Conservation (phyloP, 2,888 invertebrate species). For the Arrhopalites spinosus region DNA sequence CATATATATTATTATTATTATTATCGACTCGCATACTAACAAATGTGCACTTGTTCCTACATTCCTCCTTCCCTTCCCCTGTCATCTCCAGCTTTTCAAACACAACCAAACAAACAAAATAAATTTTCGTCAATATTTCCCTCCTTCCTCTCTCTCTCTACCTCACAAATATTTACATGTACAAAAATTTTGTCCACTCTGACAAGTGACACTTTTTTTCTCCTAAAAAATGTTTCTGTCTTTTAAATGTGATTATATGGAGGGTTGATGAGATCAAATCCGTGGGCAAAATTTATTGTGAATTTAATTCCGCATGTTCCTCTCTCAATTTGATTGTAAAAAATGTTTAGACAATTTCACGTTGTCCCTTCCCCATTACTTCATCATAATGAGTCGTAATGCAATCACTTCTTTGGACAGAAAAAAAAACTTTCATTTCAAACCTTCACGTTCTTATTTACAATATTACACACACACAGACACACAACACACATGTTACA, state of each 20-base stretch:
- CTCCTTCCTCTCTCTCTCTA: conserved; percentile 1
- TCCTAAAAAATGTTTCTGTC: too few relatives aligned
- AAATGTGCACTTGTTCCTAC: background rate
- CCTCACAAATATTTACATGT: background rate
- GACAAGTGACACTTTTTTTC: too few relatives aligned
- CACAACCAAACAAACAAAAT: background rate
- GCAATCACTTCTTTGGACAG: background rate
- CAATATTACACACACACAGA: background rate
- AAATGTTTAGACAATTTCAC: background rate
- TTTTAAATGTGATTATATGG: too few relatives aligned
- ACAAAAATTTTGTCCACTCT: too few relatives aligned
- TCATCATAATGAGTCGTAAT: background rate
- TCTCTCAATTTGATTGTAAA: background rate
- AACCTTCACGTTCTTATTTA: conserved; percentile 9
- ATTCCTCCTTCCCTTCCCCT: background rate
- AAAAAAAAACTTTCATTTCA: conserved; percentile 21
- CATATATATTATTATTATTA: background rate
- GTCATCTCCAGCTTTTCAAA: background rate
- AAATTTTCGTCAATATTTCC: conserved; percentile 7
- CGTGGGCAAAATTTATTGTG: too few relatives aligned
- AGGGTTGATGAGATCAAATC: too few relatives aligned
- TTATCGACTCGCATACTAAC: background rate
- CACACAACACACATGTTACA: background rate
- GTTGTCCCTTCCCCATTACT: too few relatives aligned
- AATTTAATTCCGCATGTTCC: background rate